These are phyloP conservation scores for Mamestra configurata DNA, from an alignment of 1,140 invertebrate species.

Conservation along the genomic window DNA sequence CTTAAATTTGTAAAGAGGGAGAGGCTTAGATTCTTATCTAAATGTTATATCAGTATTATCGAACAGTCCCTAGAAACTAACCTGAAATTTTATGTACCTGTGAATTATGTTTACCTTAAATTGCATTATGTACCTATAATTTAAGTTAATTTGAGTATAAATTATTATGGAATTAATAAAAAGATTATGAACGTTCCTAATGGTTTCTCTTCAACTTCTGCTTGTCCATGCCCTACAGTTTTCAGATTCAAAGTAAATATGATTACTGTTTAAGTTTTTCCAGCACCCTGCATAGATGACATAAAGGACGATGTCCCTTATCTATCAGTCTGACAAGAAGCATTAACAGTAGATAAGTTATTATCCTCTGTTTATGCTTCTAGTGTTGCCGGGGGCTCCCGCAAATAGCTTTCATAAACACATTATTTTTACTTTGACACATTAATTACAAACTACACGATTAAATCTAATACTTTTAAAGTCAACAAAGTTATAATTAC, in stretches of 20 bases:
- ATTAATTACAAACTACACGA: constrained; percentile 1
- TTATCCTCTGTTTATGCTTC: too few species aligned
- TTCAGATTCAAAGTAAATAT: background rate
- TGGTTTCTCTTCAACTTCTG: constrained; percentile 1
- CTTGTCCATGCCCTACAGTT: background rate
- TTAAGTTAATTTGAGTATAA: constrained; percentile 52
- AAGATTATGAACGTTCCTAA: constrained; percentile 40
- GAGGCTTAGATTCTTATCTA: constrained; percentile 57
- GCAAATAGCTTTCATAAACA: constrained; percentile 8
- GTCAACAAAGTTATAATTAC: constrained; percentile 9
- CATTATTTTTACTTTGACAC: constrained; percentile 26
- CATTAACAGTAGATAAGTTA: constrained; percentile 9
- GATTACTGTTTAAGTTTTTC: constrained; percentile 25
- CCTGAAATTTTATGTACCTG: constrained; percentile 45
- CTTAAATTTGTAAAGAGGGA: constrained; percentile 54
- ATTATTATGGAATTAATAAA: constrained; percentile 49
- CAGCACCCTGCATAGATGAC: background rate
- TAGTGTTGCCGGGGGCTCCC: constrained; percentile 3
- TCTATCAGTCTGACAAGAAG: constrained; percentile 6
- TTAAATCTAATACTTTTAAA: background rate
- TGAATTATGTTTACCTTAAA: constrained; percentile 40
- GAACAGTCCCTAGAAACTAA: constrained; percentile 9
- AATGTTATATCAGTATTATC: constrained; percentile 47
- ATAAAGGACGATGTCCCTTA: background rate
- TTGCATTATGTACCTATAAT: constrained; percentile 26